phyloP scores from a whole-genome alignment of 2,797 vertebrate species.

The Eulemur mongoz region DNA sequence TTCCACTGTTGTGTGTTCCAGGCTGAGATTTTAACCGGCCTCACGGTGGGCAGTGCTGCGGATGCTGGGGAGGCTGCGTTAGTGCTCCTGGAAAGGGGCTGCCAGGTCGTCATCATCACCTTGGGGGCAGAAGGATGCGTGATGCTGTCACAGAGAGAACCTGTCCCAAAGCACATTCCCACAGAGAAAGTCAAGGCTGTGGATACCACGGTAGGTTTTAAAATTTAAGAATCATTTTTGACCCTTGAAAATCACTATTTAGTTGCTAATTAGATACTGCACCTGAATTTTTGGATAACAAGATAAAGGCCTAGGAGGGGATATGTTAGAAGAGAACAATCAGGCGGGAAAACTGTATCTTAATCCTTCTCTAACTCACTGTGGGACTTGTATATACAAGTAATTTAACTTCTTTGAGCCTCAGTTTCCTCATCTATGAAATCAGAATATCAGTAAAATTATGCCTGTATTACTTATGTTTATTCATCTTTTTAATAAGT shows the following conservation, averaged over 20 bases:
- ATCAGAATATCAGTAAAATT: neutral
- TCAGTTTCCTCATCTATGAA: conserved; percentile 3
- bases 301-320: conserved; percentile 50
- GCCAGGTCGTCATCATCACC: conserved; percentile 91
- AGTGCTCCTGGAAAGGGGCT: conserved; percentile 90
- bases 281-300: conserved; percentile 72
- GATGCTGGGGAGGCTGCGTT: conserved; percentile 88
- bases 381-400: neutral
- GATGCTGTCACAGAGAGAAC: conserved; percentile 87
- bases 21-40: conserved; percentile 94
- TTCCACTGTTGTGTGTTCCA: conserved; percentile 81
- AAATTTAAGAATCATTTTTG: conserved; percentile 64
- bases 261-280: conserved; percentile 59
- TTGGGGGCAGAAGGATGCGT: conserved; percentile 94
- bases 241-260: conserved; percentile 42
- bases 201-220: conserved; percentile 95
- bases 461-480: neutral
- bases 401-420: neutral
- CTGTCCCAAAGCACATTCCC: conserved; percentile 88
- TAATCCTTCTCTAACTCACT: neutral
- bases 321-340: neutral
- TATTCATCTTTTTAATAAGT: neutral
- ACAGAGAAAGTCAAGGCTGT: conserved; percentile 87
- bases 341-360: neutral
- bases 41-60: conserved; percentile 84